Evolutionary conservation across 2,797 vertebrate species (phyloP).

Genomic region (Prunella strophiata): DNA sequence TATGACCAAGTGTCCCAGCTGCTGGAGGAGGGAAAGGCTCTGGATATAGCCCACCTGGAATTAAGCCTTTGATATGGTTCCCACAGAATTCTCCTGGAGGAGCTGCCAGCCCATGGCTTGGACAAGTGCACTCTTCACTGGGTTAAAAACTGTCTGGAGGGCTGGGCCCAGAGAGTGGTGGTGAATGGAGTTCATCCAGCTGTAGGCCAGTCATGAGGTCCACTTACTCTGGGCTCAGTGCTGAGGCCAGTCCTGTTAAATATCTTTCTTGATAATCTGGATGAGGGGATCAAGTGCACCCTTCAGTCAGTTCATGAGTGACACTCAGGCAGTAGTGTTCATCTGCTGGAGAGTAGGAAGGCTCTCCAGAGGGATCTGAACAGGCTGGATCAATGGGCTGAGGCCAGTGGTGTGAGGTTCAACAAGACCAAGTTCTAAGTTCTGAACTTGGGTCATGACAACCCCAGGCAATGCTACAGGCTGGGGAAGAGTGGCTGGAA

Average conservation of each 20-base stretch:
- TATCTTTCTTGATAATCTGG: background rate
- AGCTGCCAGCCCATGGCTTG: background rate
- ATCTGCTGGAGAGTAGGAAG: background rate
- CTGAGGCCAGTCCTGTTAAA: too few relatives aligned
- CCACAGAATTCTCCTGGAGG: background rate
- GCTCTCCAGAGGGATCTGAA: background rate
- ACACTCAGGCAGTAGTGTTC: background rate
- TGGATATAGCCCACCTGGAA: accelerated
- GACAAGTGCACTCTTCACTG: background rate
- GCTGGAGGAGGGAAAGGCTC: background rate
- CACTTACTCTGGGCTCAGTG: too few relatives aligned
- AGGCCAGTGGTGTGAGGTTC: background rate
- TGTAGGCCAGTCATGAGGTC: background rate
- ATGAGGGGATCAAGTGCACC: background rate
- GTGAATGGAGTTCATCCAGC: background rate
- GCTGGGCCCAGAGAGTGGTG: background rate
- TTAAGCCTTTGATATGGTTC: background rate
- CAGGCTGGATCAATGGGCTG: background rate
- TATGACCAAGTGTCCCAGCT: background rate
- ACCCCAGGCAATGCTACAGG: accelerated
- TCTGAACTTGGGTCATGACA: background rate
- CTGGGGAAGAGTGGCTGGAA: background rate
- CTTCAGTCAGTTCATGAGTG: background rate
- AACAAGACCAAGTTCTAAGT: background rate
- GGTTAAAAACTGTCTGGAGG: background rate